Base-by-base conservation (phyloP, 2,888 invertebrate species). In the Eulithis testata region DNA sequence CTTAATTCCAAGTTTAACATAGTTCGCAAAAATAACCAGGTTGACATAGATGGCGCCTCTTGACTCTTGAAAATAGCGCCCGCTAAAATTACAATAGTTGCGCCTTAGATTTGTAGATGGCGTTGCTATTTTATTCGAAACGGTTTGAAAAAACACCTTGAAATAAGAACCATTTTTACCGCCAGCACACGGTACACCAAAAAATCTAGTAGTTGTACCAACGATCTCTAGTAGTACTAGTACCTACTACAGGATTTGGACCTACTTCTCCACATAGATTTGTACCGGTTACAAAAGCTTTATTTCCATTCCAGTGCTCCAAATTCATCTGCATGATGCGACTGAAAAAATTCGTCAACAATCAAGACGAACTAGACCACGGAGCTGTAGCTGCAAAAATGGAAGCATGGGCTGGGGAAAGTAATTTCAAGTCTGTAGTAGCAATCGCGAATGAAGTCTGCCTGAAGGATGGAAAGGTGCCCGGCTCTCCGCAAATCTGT, bases 321-420 rank as follows among this genome's bases (percentile, higher is more conserved):
- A 87, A 85, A 69, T 81, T 82, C 49, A 55, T 75, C 7, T 91
- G 91, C 71, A 65, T 90, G 37, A 65, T 91, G 65, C 79, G 80
- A 45, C 84, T 79, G 21, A 71, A 84, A 55, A 76, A 82, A 1
- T 76, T 88, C 1, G 60, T 84, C n/a, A 77, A 81, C 49, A 82
- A 78, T 0, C 81, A 82, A 0, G 75, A 76, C 4, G 70, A 60
- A 1, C 63, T 90, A 0, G 81, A 89, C 55, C 75, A 75, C n/a
- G 80, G 82, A 0, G 84, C 81, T 2, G 47, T 84, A 0, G 61
- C 14, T 0, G 68, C 51, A 0, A 83, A 80, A 60, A 11, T 91
- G 50, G 80, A 85, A 11, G 68, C 74, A 1, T 89, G 83, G 82
- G 77, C 60, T 68, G 3, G 72, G 72, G 1, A 90, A 54, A 65